Evolutionary conservation across 2,888 invertebrate species (phyloP), one percentile per base, ranked within the genome.

Genomic region (Athalia rosae): DNA sequence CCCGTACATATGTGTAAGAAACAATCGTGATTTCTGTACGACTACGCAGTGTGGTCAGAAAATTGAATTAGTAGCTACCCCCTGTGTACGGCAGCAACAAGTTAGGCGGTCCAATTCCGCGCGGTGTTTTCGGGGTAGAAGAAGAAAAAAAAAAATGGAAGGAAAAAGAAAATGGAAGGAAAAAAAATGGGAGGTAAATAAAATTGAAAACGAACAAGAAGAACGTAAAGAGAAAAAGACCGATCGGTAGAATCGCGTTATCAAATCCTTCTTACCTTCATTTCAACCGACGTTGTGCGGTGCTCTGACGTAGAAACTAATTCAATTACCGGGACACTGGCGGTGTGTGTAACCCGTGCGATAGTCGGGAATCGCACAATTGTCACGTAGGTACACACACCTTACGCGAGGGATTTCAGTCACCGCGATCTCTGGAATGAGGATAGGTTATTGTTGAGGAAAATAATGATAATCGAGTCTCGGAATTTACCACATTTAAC

Each of bases 311-410:
- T 53, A 41, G 41, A 56, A 69, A 69, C 69, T 69, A 69, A 53
- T 41, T 56, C 53, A 69, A 69, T 69, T 69, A 66, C 45, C 48
- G 53, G 6, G 6, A 28, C n/a, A 53, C 53, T 41, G 28, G 66
- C 13, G 15, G 15, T 11, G 8, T 53, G 48, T 66, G 66, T 48
- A 66, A 66, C 66, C 66, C 15, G 66, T 53, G 61, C 13, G 53
- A 69, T 43, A 69, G 69, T 69, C 53, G 41, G 48, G 69, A 48
- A 53, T 53, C 50, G n/a, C n/a, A 50, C 50, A 69, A 56, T 69
- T 69, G 53, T 69, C 69, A 69, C 69, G 56, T 69, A 43, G n/a
- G n/a, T 53, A 69, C 53, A 28, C 28, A 28, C 28, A 28, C 28
- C 28, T 28, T 28, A 2, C 66, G 66, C n/a, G 63, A 41, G 63